Conservation (phyloP, 2,113 vertebrate species). For the Todiramphus saurophagus region DNA sequence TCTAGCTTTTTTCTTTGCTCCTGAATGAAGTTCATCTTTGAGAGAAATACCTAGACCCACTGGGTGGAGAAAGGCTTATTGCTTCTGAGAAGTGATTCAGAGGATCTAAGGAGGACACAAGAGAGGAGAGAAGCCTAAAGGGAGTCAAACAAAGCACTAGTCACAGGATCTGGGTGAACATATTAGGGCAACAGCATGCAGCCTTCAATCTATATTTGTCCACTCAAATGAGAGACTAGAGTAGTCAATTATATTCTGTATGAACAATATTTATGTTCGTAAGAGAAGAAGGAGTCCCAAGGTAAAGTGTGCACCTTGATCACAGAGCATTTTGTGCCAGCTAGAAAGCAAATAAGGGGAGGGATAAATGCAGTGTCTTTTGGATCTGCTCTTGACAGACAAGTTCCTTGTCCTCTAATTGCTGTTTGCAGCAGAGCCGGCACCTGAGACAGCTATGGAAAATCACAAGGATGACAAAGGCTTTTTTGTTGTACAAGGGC, state of each 20-base stretch:
- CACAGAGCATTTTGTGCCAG: not conserved
- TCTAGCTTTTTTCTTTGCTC: not conserved
- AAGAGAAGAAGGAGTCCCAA: not conserved
- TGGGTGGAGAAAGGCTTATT: not conserved
- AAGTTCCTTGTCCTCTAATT: conserved; percentile 37
- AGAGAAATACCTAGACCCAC: not conserved
- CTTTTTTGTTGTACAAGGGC: conserved; percentile 1
- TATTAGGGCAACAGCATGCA: not conserved
- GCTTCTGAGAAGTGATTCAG: not conserved
- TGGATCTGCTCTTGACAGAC: conserved; percentile 1
- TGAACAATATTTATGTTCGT: not conserved
- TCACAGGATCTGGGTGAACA: not conserved
- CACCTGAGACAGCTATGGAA: not conserved
- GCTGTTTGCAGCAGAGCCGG: conserved; percentile 3
- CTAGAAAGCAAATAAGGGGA: conserved; percentile 13
- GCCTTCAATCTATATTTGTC: conserved; percentile 15
- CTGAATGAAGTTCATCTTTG: not conserved
- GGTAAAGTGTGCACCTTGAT: not conserved
- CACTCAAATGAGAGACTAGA: not conserved
- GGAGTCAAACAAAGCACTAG: not conserved
- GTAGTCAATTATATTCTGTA: conserved; percentile 1
- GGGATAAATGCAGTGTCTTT: not conserved
- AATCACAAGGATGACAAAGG: conserved; percentile 12
- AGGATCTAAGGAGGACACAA: not conserved
- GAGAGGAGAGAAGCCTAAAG: not conserved